Evolutionary conservation across 2,888 invertebrate genomes (phyloP).

Genomic region (Drosophila gaucha): DNA sequence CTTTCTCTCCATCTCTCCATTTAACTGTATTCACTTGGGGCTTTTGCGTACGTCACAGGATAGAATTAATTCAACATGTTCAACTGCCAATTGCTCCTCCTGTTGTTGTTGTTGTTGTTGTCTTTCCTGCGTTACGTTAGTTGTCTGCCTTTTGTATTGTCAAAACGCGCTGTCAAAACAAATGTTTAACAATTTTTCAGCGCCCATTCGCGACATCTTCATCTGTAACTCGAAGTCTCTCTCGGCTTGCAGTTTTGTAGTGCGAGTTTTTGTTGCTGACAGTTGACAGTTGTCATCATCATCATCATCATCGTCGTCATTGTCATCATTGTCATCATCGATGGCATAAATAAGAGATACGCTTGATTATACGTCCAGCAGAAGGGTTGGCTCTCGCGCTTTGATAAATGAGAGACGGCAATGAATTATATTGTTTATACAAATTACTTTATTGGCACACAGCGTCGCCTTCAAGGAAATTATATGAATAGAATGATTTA

Average conservation of each 20-base stretch:
- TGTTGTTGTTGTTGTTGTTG: background rate
- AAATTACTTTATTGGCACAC: conserved; percentile 76
- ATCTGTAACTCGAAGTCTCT: background rate
- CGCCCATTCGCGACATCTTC: conserved; percentile 44
- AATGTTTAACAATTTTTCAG: conserved; percentile 77
- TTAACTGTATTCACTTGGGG: conserved; percentile 14
- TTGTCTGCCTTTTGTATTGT: conserved; percentile 68
- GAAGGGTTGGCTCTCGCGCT: conserved; percentile 44
- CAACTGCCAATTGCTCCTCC: background rate
- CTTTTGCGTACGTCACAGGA: conserved; percentile 52
- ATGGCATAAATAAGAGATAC: conserved; percentile 64
- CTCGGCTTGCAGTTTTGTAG: conserved; percentile 12
- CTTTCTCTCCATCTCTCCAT: conserved; percentile 10
- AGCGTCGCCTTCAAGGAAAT: conserved; percentile 56
- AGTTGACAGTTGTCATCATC: conserved; percentile 75
- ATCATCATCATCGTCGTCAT: conserved; percentile 34
- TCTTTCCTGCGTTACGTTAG: conserved; percentile 45
- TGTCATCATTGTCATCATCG: conserved; percentile 44
- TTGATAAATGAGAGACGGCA: conserved; percentile 71
- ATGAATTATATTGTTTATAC: conserved; percentile 79
- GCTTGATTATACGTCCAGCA: conserved; percentile 42
- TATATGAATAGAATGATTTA: conserved; percentile 62
- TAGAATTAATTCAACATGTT: conserved; percentile 62
- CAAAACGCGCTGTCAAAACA: conserved; percentile 76
- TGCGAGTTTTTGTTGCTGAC: conserved; percentile 56